Percentiles rank a stretch among this genome's conserved stretches.
These are phyloP conservation scores for Polyploca ridens DNA, from an alignment of 2,888 invertebrate species.

Conservation along the genomic window DNA sequence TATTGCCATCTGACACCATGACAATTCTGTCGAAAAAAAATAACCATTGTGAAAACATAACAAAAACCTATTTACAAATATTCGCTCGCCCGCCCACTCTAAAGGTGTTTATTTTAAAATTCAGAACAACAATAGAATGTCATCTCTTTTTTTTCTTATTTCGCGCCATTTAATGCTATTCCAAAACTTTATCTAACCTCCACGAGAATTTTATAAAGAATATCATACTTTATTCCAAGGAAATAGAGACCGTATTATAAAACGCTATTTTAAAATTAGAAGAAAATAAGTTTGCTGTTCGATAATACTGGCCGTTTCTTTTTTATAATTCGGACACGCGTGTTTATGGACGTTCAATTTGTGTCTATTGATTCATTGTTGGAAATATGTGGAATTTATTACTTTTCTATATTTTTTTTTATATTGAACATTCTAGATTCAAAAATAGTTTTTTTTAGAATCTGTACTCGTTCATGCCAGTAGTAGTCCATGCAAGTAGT, in stretches of 20 bases:
- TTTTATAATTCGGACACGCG: constrained; percentile 61
- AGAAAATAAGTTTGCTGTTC: constrained; percentile 19
- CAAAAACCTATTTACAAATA: constrained; percentile 83
- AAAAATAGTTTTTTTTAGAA: too few relatives aligned
- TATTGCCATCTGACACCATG: constrained; percentile 38
- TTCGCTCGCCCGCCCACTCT: constrained; percentile 81
- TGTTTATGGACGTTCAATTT: constrained; percentile 77
- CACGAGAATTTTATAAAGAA: constrained; percentile 31
- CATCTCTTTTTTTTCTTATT: constrained; percentile 74
- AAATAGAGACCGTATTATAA: constrained; percentile 28
- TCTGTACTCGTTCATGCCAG: too few relatives aligned
- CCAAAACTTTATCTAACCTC: constrained; percentile 46
- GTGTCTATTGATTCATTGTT: constrained; percentile 73
- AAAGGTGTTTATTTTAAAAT: constrained; percentile 84
- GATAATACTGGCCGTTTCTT: constrained; percentile 48
- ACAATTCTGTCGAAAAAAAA: constrained; percentile 36
- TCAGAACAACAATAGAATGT: constrained; percentile 73
- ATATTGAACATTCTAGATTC: background rate
- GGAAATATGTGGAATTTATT: constrained; percentile 54
- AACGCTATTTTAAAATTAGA: constrained; percentile 20
- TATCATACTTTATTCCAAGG: constrained; percentile 41
- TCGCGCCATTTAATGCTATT: constrained; percentile 83
- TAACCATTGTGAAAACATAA: constrained; percentile 63
- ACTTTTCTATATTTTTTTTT: constrained; percentile 37
- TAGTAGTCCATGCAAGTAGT: too few relatives aligned